A percentile compares a stretch with the other conserved stretches of the same genome.
Conservation (phyloP, 2,888 invertebrate species). For the Opisthograptis luteolata region DNA sequence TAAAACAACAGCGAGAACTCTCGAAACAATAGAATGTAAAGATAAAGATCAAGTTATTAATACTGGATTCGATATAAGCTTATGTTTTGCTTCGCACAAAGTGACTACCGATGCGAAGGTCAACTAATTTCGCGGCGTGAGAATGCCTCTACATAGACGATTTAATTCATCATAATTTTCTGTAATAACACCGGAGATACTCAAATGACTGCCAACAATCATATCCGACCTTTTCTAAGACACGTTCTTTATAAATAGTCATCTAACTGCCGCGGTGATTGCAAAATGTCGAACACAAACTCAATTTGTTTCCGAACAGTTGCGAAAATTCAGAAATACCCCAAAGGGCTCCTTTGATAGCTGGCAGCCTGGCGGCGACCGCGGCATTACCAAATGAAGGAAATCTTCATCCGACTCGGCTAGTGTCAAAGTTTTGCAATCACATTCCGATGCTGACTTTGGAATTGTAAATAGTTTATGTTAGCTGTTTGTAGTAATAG, state of each 20-base stretch:
- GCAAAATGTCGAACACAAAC: constrained; percentile 82
- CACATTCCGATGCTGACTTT: constrained; percentile 47
- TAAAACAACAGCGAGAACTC: constrained; percentile 39
- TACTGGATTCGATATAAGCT: constrained; percentile 44
- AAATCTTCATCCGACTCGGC: constrained; percentile 50
- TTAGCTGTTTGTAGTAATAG: constrained; percentile 69
- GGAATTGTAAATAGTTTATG: constrained; percentile 52
- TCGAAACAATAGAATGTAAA: constrained; percentile 46
- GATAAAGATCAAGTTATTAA: constrained; percentile 47
- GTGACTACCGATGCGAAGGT: constrained; percentile 69
- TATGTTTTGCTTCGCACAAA: constrained; percentile 54
- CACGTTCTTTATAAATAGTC: constrained; percentile 83
- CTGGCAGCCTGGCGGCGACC: constrained; percentile 41
- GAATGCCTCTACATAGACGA: constrained; percentile 74
- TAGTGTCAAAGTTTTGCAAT: constrained; percentile 51
- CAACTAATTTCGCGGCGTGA: constrained; percentile 76
- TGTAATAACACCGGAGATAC: constrained; percentile 80
- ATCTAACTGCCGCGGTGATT: constrained; percentile 77
- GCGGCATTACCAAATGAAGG: constrained; percentile 47
- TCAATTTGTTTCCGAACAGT: constrained; percentile 76
- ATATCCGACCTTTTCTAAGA: constrained; percentile 82
- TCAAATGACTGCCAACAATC: constrained; percentile 82
- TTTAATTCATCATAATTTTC: constrained; percentile 81
- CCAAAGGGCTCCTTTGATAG: constrained; percentile 55
- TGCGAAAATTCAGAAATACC: constrained; percentile 75